Base-by-base conservation (phyloP, 2,797 vertebrate species). In the Macropodus opercularis region DNA sequence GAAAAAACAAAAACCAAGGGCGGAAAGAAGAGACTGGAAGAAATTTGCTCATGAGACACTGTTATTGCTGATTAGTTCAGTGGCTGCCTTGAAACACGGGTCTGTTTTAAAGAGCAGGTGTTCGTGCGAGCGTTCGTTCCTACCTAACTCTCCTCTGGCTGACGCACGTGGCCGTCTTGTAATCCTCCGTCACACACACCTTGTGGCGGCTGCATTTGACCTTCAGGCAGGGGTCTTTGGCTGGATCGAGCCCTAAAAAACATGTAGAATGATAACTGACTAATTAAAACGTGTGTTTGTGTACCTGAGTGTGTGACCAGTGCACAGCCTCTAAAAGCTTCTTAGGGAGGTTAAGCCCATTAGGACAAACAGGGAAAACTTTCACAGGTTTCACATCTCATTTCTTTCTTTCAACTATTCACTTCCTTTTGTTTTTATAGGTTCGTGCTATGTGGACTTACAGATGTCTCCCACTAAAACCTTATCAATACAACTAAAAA, bases 211-310 rank as follows among this genome's bases (percentile, higher is more conserved):
- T 93, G 75, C 97, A 99, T 86, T 98, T 98, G 83, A 95, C 91
- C 93, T 97, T 98, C 84, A 94, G 92, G 90, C 97, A 99, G 0
- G 97, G 97, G 86, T 98, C 95, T 92, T 94, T 97, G 82, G 95
- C 88, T 23, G 95, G 94, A 92, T 98, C 95, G 79, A 98, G 91
- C 86, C 91, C 94, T 96, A 75, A 71, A 90, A 63, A 36, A 65
- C 13, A 40, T 0, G 58, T 18, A 31, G 14, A 26, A 1, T 32
- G 13, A n/a, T n/a, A n/a, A n/a, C n/a, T n/a, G n/a, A n/a, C n/a
- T n/a, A n/a, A n/a, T n/a, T n/a, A n/a, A n/a, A n/a, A n/a, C n/a
- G n/a, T n/a, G n/a, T n/a, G n/a, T n/a, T n/a, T n/a, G n/a, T n/a
- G n/a, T n/a, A n/a, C n/a, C n/a, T n/a, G n/a, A n/a, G n/a, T n/a